These are phyloP conservation scores for Spheniscus mendiculus DNA, from an alignment of 2,113 vertebrate genomes.

Conservation along the genomic window DNA sequence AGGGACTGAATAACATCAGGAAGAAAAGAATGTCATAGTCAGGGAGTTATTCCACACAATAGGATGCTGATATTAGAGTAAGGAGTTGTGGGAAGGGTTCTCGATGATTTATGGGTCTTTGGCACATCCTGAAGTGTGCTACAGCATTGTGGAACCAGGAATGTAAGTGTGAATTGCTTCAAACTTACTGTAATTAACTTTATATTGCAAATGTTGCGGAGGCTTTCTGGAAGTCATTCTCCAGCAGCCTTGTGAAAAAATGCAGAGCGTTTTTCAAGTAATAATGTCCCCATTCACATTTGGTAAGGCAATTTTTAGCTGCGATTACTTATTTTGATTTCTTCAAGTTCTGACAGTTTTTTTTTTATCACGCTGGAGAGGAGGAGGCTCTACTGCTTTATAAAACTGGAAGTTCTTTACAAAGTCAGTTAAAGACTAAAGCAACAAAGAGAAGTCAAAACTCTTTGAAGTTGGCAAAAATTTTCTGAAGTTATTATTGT, in stretches of 20 bases:
- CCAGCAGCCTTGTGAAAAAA: background rate
- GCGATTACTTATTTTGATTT: background rate
- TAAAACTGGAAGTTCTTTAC: background rate
- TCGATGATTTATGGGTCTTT: background rate
- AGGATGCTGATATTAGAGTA: background rate
- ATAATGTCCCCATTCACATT: background rate
- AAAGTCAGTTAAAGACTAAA: background rate
- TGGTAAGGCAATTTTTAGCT: background rate
- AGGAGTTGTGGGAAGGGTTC: background rate
- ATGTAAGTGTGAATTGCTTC: background rate
- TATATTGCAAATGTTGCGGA: background rate
- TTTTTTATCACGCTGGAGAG: background rate
- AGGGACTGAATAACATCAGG: background rate
- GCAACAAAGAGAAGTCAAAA: background rate
- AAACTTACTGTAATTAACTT: background rate
- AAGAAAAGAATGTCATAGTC: background rate
- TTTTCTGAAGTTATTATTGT: background rate
- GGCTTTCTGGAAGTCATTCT: background rate
- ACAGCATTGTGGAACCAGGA: background rate
- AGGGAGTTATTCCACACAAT: accelerated
- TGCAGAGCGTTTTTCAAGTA: background rate
- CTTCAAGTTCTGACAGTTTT: background rate
- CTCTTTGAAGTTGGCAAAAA: background rate
- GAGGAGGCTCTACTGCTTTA: background rate
- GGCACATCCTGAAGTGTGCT: background rate